Base-by-base conservation (phyloP, 2,113 vertebrate genomes). In the Gymnocephalus cernua region DNA sequence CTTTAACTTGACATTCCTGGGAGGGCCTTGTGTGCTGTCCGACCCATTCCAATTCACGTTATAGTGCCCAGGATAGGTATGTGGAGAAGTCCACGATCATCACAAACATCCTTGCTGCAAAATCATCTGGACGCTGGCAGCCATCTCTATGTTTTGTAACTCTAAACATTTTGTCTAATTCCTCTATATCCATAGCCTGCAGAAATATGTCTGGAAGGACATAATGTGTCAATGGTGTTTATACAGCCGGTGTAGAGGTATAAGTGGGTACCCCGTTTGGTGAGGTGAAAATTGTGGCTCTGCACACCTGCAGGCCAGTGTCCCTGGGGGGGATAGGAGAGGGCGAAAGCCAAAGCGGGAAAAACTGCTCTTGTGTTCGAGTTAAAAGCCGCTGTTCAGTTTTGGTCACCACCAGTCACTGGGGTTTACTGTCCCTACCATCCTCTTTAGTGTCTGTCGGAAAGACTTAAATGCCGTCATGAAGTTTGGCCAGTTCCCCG, bases 81-180 rank as follows among this genome's bases (percentile, higher is more conserved):
- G 11, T 58, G 6, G 41, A 16, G 2, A 77, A 25, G 25, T 51
- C 29, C 45, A 50, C 16, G 41, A 59, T 50, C 53, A 67, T 67
- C 10, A 67, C 47, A 58, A 25, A 58, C 1, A 25, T 59, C 1
- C 11, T 25, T 48, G 15, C 50, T 27, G 61, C 35, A 32, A 47
- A 21, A 32, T 67, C 9, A 58, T 32, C 27, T n/a, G 3, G 14
- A 19, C 1, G 0, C 18, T 1, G 2, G 19, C 0, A 0, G 44
- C 64, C 27, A 47, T 58, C 21, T 58, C 3, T 48, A 19, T 16
- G 4, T 35, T 58, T 58, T 13, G 9, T 19, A 10, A 10, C 9
- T 16, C 25, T 16, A 32, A 66, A 66, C 1, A 15, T 56, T 2
- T 21, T 23, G 6, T 56, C 15, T 65, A 54, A n/a, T 27, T 16